Conservation (phyloP, 2,888 invertebrate genomes). For the Rapana venosa region DNA sequence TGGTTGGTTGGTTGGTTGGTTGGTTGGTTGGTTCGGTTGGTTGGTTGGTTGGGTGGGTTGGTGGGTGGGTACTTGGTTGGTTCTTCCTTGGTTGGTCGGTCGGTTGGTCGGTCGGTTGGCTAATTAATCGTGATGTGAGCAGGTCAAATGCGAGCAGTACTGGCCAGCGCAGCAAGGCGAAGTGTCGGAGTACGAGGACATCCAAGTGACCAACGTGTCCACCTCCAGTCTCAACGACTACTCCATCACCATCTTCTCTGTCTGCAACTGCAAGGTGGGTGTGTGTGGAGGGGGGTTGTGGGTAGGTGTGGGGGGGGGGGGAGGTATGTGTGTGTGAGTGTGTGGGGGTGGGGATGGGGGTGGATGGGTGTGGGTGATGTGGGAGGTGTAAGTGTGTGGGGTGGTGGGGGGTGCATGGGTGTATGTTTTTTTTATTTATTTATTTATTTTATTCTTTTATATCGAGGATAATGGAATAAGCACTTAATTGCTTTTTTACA, state of each 20-base stretch:
- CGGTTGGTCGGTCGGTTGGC: too few relatives aligned
- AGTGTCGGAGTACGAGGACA: background rate
- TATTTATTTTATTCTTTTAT: too few relatives aligned
- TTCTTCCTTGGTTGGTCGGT: too few relatives aligned
- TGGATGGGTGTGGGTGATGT: background rate
- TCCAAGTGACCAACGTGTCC: background rate
- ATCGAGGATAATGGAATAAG: too few relatives aligned
- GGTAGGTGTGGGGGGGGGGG: background rate
- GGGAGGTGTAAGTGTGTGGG: background rate
- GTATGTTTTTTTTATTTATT: too few relatives aligned
- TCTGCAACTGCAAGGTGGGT: background rate
- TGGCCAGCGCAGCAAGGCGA: slow-evolving; percentile 20
- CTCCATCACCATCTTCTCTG: slow-evolving; percentile 27
- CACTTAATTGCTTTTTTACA: too few relatives aligned
- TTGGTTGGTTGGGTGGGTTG: too few relatives aligned
- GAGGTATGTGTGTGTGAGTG: background rate
- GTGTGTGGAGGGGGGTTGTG: background rate
- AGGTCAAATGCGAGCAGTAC: slow-evolving; percentile 26
- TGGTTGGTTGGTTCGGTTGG: too few relatives aligned
- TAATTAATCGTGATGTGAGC: too few relatives aligned
- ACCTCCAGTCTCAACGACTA: slow-evolving; percentile 9
- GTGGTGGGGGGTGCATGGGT: too few relatives aligned
- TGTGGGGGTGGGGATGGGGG: background rate
- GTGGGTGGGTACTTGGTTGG: too few relatives aligned
- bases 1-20: too few relatives aligned